Evolutionary conservation across 2,113 vertebrate genomes (phyloP), one percentile per base, ranked within the genome.

Genomic region (Perca fluviatilis): DNA sequence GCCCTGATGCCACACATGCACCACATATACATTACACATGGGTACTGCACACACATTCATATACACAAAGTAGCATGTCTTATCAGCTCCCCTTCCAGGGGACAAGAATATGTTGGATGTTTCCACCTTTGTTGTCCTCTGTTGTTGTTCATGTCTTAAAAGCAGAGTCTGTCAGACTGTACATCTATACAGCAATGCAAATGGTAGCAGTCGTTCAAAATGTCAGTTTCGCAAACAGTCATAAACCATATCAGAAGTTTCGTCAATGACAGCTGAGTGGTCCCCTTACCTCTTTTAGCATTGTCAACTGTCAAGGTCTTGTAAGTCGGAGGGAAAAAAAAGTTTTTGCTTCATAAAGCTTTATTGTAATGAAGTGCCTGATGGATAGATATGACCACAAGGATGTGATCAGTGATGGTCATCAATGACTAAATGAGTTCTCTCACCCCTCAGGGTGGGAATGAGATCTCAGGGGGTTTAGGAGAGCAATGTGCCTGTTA

Each of bases 371-470:
- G 90, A 87, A 88, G 85, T 91, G 80, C 85, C 87, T 88, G 91
- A 91, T 64, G 82, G 89, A 87, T 88, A 77, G 89, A 92, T 90
- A 88, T 92, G 89, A 90, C 90, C 90, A 91, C 78, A 54, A 93
- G 89, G 91, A 91, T 88, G 85, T 91, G 89, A 94, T 89, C 91
- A 87, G 87, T 57, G 80, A 88, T 89, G 92, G 92, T 92, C 93
- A 91, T 94, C 91, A 92, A 91, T 93, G 93, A 81, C 82, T 94
- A 94, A 94, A 94, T 94, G 87, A 93, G 91, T 93, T 92, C 89
- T 90, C 53, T 76, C 58, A 63, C 65, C 83, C 93, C 86, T 84
- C 53, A 70, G 90, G 92, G 83, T 78, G 30, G 23, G 76, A 84
- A 79, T 18, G 33, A 82, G 76, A 79, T 94, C 92, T 90, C 88